Evolutionary conservation across 2,797 vertebrate species (phyloP).

Genomic region (Syndactyla subalaris): DNA sequence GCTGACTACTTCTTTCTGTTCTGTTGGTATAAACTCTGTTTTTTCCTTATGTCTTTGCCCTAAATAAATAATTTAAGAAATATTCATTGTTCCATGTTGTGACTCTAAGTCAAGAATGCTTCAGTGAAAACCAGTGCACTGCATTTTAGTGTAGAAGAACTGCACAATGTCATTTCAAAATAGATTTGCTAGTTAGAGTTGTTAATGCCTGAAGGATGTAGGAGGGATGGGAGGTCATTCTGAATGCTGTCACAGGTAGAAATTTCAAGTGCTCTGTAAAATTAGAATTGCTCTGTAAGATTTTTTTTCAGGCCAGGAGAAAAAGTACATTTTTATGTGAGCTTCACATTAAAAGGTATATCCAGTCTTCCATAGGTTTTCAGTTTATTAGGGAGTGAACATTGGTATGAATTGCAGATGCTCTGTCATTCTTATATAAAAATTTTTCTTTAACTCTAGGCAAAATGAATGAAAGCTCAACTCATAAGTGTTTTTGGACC

Average conservation of each 20-base stretch:
- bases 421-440: background rate
- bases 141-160: background rate
- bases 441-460: background rate
- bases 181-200: background rate
- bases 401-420: background rate
- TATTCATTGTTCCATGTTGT: background rate
- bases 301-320: background rate
- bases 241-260: background rate
- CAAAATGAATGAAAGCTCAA: background rate
- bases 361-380: background rate
- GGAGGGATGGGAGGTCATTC: background rate
- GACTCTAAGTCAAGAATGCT: background rate
- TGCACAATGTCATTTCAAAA: background rate
- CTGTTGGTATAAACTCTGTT: background rate
- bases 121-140: background rate
- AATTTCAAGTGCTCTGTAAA: background rate
- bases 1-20: background rate
- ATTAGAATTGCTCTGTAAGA: background rate
- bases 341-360: background rate
- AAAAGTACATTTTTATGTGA: background rate
- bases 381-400: background rate
- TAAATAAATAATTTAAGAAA: conserved; percentile 28
- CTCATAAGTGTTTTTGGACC: background rate
- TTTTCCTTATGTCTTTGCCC: background rate
- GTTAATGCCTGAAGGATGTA: background rate